Evolutionary conservation across 2,888 invertebrate species (phyloP), one percentile per base, ranked within the genome.

Genomic region (Allophyes oxyacanthae): DNA sequence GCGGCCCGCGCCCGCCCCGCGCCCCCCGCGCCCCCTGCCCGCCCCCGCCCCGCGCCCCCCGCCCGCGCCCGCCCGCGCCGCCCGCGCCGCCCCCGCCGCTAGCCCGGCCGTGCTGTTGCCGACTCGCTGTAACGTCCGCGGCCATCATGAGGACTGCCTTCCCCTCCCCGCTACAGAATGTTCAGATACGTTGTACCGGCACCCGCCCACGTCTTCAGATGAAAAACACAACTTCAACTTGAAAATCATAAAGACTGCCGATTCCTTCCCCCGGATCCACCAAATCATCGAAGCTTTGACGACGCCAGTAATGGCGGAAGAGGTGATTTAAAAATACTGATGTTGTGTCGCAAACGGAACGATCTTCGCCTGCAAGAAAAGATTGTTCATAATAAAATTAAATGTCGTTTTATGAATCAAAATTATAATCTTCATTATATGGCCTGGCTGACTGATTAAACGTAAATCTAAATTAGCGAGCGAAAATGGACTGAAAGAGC

Each of bases 381-480:
- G 2, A 43, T 13, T 15, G 6, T 15, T 57, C 11, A 10, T 34
- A 11, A 36, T 26, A 36, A 20, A 20, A 20, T 20, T 20, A 20
- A 20, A 20, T 20, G 20, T 20, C 20, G 4, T 36, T 43, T 38
- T 14, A 40, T 36, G 14, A 41, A 20, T 20, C 20, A 20, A 26
- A 20, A 38, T 33, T 8, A 33, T 38, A 14, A 40, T 51, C 37
- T 46, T 63, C 36, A 25, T 37, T 33, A 20, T 26, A 41, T 38
- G 43, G 20, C 58, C 48, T 13, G 44, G 52, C 58, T 32, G 62
- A 64, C 55, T 62, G 62, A 66, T 51, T 62, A 56, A 62, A 52
- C 50, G 32, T 61, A 61, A 48, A 48, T 33, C 20, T 52, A 45
- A 51, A 56, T 42, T 30, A 61, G 44, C 46, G 46, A 43, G 26